phyloP scores from a whole-genome alignment of 30 jellyfish, hydroid and myxozoan genomes.

The Mastigias papua region DNA sequence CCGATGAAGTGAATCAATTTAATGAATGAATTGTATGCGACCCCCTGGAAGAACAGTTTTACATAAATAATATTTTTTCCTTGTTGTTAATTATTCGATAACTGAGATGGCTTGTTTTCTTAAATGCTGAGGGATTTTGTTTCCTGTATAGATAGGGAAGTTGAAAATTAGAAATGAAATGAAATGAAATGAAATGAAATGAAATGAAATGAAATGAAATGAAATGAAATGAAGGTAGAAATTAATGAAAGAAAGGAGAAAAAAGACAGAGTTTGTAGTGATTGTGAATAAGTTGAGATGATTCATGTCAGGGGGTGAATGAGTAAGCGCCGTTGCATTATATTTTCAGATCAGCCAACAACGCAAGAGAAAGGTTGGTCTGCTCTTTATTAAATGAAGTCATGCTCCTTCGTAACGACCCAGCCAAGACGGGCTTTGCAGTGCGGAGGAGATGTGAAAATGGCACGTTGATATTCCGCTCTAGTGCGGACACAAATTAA shows the following conservation, averaged over 20 bases:
- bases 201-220: too few relatives aligned
- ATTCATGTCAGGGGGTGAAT: slow-evolving; percentile 53
- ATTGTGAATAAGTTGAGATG: background rate
- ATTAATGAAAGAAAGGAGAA: background rate
- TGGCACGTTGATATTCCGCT: background rate
- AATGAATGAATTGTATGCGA: background rate
- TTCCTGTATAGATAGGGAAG: too few relatives aligned
- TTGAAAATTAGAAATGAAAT: too few relatives aligned
- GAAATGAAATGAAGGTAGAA: too few relatives aligned
- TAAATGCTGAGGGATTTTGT: too few relatives aligned
- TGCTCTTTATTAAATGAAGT: background rate
- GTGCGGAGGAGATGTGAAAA: background rate
- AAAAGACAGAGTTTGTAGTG: background rate
- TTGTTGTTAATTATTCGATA: too few relatives aligned
- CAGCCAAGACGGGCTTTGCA: background rate
- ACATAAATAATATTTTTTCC: too few relatives aligned
- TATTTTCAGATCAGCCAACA: slow-evolving; percentile 70
- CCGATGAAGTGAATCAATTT: background rate
- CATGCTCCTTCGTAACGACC: slow-evolving; percentile 32
- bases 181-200: too few relatives aligned
- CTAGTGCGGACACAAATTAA: too few relatives aligned
- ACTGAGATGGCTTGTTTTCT: too few relatives aligned
- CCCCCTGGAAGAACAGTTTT: too few relatives aligned
- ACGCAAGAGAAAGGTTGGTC: slow-evolving; percentile 74
- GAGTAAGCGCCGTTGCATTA: slow-evolving; percentile 46